Conservation (phyloP, 1,140 invertebrate species). For the Pantala flavescens region DNA sequence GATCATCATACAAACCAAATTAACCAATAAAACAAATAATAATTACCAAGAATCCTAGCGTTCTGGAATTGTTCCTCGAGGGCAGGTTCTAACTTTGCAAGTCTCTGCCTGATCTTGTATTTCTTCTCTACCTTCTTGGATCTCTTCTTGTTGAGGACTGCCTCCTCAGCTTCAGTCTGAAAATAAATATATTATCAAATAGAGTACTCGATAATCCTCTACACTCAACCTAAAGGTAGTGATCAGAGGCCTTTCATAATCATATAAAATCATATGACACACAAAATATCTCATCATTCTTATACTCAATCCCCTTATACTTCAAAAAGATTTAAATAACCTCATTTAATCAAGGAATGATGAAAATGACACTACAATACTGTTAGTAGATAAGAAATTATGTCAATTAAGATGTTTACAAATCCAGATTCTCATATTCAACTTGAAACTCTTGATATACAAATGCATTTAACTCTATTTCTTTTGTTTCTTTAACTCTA, state of each 20-base stretch:
- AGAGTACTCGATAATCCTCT: background rate
- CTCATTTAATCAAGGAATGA: too few species aligned
- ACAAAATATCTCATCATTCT: background rate
- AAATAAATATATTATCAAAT: constrained; percentile 24
- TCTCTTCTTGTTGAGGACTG: constrained; percentile 83
- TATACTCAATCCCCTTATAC: too few species aligned
- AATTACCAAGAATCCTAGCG: constrained; percentile 80
- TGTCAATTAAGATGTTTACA: too few species aligned
- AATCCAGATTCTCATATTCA: too few species aligned
- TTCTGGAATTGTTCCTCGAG: constrained; percentile 95
- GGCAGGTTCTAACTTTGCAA: constrained; percentile 82
- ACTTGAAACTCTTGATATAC: too few species aligned
- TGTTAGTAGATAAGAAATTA: too few species aligned
- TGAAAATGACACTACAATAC: too few species aligned
- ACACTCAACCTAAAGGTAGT: background rate
- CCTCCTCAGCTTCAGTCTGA: constrained; percentile 89
- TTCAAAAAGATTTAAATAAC: too few species aligned
- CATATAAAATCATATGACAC: background rate
- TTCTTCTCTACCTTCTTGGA: constrained; percentile 90
- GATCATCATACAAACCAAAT: constrained; percentile 32
- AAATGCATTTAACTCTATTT: too few species aligned
- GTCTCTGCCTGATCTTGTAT: constrained; percentile 83
- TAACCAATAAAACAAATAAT: background rate
- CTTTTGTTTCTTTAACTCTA: too few species aligned
- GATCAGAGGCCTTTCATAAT: background rate